These are phyloP conservation scores for Cryptophagus acutangulus DNA, from an alignment of 2,888 invertebrate species.

Conservation along the genomic window DNA sequence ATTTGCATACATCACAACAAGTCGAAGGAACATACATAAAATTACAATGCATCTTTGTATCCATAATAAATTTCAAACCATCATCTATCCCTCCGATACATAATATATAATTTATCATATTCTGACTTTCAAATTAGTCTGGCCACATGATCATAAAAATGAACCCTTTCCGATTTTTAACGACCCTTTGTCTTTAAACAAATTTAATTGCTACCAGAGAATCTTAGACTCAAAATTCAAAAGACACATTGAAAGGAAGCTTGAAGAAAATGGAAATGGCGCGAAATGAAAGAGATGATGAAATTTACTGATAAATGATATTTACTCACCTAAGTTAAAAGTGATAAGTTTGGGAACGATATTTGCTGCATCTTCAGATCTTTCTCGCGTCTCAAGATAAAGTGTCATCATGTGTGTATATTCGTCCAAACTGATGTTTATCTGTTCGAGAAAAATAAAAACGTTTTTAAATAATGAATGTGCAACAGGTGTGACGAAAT, in stretches of 20 bases:
- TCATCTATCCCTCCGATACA: no score
- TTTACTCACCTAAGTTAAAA: constrained; percentile 39
- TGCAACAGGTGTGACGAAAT: no score
- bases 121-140: constrained; percentile 1
- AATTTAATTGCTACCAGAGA: no score
- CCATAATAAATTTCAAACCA: background rate
- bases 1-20: background rate
- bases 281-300: background rate
- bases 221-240: no score
- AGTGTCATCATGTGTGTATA: constrained; percentile 58
- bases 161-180: no score
- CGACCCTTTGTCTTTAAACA: no score
- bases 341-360: constrained; percentile 40
- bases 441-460: constrained; percentile 47
- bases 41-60: background rate
- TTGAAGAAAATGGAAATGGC: no score
- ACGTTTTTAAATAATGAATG: constrained; percentile 8
- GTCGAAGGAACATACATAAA: background rate
- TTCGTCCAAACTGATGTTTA: constrained; percentile 62
- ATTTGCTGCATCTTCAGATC: constrained; percentile 34
- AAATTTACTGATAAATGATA: constrained; percentile 1
- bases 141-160: no score
- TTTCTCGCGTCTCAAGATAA: constrained; percentile 50
- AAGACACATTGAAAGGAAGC: no score
- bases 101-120: background rate